These are phyloP conservation scores for Lethenteron reissneri DNA, from an alignment of 2,113 vertebrate genomes.

Conservation along the genomic window DNA sequence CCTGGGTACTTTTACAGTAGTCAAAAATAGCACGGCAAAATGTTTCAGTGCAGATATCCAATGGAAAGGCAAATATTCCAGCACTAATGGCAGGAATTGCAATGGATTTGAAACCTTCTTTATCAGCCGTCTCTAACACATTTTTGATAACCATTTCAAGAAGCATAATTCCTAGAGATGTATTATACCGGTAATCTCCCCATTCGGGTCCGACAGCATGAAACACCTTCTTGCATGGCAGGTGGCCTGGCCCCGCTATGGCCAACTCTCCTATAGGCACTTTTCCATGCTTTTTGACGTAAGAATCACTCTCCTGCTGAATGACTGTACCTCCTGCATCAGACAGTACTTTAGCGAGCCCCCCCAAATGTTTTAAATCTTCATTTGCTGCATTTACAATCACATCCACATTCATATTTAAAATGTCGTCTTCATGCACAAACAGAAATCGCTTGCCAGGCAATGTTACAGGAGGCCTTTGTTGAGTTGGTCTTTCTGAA, in stretches of 20 bases:
- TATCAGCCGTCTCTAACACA: conserved; percentile 16
- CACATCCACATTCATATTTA: conserved; percentile 16
- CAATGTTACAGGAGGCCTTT: too few relatives aligned
- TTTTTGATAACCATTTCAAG: conserved; percentile 12
- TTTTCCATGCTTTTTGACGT: conserved; percentile 12
- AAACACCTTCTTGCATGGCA: conserved; percentile 19
- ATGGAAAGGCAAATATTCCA: conserved; percentile 16
- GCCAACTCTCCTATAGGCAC: conserved; percentile 12
- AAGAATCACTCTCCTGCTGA: conserved; percentile 14
- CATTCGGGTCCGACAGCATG: conserved; percentile 21
- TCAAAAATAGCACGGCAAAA: too few relatives aligned
- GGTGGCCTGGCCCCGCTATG: conserved; percentile 15
- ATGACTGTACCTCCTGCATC: conserved; percentile 18
- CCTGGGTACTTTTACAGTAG: too few relatives aligned
- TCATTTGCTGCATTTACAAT: conserved; percentile 25
- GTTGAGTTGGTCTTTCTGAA: too few relatives aligned
- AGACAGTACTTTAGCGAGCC: conserved; percentile 19
- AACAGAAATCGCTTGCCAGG: conserved; percentile 9
- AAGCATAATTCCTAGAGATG: neutral
- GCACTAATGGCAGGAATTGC: conserved; percentile 25
- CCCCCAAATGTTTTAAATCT: conserved; percentile 14
- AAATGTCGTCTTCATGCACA: conserved; percentile 21
- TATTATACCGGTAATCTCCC: conserved; percentile 10
- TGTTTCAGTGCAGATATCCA: conserved; percentile 15
- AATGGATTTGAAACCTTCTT: conserved; percentile 10